Evolutionary conservation across 92 coral and sea anemone genomes (phyloP), one percentile per base, ranked within the genome.

Genomic region (Parazoanthus swiftii): DNA sequence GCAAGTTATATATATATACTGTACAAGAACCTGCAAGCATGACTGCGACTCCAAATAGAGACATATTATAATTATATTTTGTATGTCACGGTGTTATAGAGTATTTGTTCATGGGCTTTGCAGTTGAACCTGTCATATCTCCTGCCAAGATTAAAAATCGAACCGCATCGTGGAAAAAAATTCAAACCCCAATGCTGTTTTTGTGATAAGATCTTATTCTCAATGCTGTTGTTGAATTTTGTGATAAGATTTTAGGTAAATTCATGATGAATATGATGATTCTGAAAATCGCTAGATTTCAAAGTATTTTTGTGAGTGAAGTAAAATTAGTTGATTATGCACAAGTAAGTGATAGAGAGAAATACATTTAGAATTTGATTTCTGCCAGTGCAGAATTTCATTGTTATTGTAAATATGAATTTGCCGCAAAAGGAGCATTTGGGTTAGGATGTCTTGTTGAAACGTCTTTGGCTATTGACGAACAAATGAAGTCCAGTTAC

Each of bases 11-110:
- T 33, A 79, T 83, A 80, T 80, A 80, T 51, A 80, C 59, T 54
- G 59, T 38, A 48, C 33, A 84, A 79, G 54, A 15, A 29, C 20
- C 26, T 46, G 63, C 25, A 78, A n/a, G 66, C 37, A 46, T 39
- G 43, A 84, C 87, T 48, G 66, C 36, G 42, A 71, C 87, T 70
- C 75, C 79, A 72, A 84, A 84, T 70, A 84, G 87, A 84, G 68
- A 48, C 86, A 44, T 72, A 94, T 89, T 88, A 90, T 86, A 90
- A 90, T 94, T 93, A 90, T 94, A 94, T 94, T 94, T 94, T 94
- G 95, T 94, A 94, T 92, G 89, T 89, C 84, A 89, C 91, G 79
- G 90, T 84, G 93, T 88, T 88, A 43, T 71, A 91, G 59, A 82
- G 87, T 84, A 46, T 33, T 33, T 14, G 70, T 2, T 58, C 36